A percentile compares a stretch with the other conserved stretches of the same genome.
Conservation (phyloP, 2,888 invertebrate species). For the Meghimatium bilineatum region DNA sequence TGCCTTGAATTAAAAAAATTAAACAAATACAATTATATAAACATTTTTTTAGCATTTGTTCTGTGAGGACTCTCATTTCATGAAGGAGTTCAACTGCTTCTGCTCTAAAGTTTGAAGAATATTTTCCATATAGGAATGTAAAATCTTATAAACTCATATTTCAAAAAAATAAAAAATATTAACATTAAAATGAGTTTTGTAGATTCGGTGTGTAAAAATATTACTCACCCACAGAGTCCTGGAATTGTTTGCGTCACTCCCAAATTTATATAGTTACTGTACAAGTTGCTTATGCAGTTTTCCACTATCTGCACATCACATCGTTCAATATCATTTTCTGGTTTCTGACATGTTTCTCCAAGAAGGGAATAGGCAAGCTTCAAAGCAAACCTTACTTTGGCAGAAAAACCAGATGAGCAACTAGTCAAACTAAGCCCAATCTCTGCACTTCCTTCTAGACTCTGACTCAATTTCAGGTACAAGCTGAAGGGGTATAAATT, state of each 20-base stretch:
- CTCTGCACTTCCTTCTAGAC: not conserved
- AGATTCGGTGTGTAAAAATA: not conserved
- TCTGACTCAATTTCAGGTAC: not conserved
- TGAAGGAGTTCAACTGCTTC: no score
- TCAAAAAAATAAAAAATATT: no score
- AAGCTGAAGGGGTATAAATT: slow-evolving; percentile 12
- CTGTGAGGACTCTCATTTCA: no score
- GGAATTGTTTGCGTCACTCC: slow-evolving; percentile 30
- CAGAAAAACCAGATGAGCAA: slow-evolving; percentile 28
- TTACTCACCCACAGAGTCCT: slow-evolving; percentile 27
- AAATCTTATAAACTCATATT: no score
- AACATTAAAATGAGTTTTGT: not conserved
- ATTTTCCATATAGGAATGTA: no score
- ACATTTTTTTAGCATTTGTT: no score
- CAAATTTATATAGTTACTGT: not conserved
- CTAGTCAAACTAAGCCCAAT: not conserved
- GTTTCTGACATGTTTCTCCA: not conserved
- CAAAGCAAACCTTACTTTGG: slow-evolving; percentile 17
- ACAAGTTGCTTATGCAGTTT: slow-evolving; percentile 8
- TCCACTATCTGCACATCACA: slow-evolving; percentile 12
- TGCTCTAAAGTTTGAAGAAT: no score
- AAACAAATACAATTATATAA: no score
- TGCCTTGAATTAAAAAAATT: no score
- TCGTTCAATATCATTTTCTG: not conserved
- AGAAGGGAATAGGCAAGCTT: not conserved